phyloP scores from a whole-genome alignment of 2,797 vertebrate species.

The Pampus argenteus region DNA sequence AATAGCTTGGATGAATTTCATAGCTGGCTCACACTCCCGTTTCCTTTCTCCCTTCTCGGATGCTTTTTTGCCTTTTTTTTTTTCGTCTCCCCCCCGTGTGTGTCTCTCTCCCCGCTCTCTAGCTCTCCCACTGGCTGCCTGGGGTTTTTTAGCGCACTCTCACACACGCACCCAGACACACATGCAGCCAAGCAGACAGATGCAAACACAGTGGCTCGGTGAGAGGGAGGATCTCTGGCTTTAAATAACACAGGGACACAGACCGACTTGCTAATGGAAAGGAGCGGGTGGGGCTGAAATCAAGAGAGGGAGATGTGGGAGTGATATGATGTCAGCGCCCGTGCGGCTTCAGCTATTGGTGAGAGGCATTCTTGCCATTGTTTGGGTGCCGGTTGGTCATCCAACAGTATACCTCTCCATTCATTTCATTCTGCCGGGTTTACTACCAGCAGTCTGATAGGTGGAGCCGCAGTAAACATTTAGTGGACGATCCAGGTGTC shows the following conservation, averaged over 20 bases:
- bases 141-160: constrained; percentile 76
- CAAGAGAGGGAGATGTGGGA: constrained; percentile 71
- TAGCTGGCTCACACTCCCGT: constrained; percentile 84
- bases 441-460: constrained; percentile 42
- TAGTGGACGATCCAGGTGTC: background rate
- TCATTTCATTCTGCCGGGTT: constrained; percentile 53
- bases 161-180: constrained; percentile 67
- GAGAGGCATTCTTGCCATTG: constrained; percentile 51
- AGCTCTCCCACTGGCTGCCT: constrained; percentile 78
- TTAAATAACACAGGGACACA: constrained; percentile 85
- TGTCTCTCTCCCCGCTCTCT: constrained; percentile 78
- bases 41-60: constrained; percentile 71
- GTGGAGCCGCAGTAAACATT: constrained; percentile 16
- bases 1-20: constrained; percentile 87
- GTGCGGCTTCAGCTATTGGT: constrained; percentile 74
- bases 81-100: constrained; percentile 68
- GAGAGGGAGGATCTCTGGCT: constrained; percentile 81
- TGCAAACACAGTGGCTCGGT: constrained; percentile 81
- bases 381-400: constrained; percentile 53
- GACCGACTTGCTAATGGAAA: constrained; percentile 81
- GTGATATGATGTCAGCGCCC: constrained; percentile 84
- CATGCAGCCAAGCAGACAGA: constrained; percentile 78
- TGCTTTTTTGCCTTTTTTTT: constrained; percentile 72
- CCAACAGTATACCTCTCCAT: constrained; percentile 51
- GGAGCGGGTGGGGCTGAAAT: constrained; percentile 79